These are phyloP conservation scores for Cassiopea andromeda DNA, from an alignment of 30 jellyfish, hydroid and myxozoan species.

Conservation along the genomic window DNA sequence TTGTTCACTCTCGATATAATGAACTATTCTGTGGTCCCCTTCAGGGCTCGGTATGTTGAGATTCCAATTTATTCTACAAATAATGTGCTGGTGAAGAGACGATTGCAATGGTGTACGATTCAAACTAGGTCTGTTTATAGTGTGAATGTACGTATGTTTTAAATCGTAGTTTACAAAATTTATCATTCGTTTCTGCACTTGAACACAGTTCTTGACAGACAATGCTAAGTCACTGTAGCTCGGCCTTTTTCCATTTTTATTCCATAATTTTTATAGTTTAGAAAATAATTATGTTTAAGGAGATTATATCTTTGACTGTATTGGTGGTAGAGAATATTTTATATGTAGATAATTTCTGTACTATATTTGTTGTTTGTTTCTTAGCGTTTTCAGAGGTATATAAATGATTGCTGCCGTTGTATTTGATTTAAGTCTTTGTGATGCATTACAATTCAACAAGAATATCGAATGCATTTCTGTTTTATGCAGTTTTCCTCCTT, in stretches of 20 bases:
- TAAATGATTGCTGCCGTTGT: slow-evolving; percentile 8
- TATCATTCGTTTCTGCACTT: too few relatives aligned
- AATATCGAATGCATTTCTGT: neutral
- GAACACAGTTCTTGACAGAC: too few relatives aligned
- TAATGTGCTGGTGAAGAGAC: too few relatives aligned
- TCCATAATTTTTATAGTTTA: neutral
- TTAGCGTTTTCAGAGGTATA: neutral
- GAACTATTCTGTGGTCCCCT: too few relatives aligned
- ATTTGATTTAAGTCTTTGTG: neutral
- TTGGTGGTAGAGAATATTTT: neutral
- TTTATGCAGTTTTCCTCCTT: neutral
- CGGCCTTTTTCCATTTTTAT: neutral
- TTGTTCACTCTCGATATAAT: too few relatives aligned
- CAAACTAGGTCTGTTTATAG: too few relatives aligned
- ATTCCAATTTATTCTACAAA: too few relatives aligned
- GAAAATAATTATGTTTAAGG: neutral
- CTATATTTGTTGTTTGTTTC: neutral
- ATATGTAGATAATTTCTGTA: slow-evolving; percentile 6
- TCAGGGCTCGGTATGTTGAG: too few relatives aligned
- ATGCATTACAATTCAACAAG: neutral
- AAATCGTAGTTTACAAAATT: too few relatives aligned
- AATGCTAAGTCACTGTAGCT: too few relatives aligned
- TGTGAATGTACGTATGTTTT: too few relatives aligned
- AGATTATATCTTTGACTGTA: neutral
- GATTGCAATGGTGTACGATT: too few relatives aligned